These are phyloP conservation scores for Macropodus opercularis DNA, from an alignment of 2,797 vertebrate genomes.

Conservation along the genomic window DNA sequence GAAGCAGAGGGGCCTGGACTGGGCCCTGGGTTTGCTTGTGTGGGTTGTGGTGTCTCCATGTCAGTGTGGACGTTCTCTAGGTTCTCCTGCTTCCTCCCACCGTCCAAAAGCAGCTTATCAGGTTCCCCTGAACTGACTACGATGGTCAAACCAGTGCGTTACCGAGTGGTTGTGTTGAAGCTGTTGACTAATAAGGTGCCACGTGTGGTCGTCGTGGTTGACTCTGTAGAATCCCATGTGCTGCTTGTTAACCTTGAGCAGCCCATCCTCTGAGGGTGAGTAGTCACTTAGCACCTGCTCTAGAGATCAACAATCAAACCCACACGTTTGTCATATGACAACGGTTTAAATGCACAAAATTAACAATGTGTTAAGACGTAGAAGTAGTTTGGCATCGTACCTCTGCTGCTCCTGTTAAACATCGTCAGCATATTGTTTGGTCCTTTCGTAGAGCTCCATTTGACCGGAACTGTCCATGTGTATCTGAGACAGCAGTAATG, in stretches of 20 bases:
- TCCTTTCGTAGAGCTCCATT: constrained; percentile 71
- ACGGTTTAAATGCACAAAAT: background rate
- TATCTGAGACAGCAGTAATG: constrained; percentile 84
- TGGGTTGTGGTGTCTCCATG: no score
- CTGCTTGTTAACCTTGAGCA: constrained; percentile 87
- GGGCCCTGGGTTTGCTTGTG: no score
- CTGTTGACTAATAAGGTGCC: constrained; percentile 75
- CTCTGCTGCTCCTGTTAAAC: constrained; percentile 77
- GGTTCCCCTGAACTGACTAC: no score
- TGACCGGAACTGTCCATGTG: constrained; percentile 93
- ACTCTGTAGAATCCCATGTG: constrained; percentile 94
- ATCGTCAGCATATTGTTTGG: constrained; percentile 34
- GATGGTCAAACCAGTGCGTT: no score
- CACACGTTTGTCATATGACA: background rate
- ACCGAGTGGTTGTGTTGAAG: constrained; percentile 78
- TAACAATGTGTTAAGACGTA: background rate
- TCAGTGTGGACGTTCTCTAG: no score
- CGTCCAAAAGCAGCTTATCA: no score
- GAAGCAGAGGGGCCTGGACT: no score
- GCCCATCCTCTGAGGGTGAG: constrained; percentile 46
- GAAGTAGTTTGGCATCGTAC: constrained; percentile 66
- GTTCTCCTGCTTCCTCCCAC: no score
- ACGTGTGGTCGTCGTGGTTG: constrained; percentile 84
- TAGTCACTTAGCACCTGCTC: constrained; percentile 58
- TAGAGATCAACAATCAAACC: constrained; percentile 43